A percentile compares a stretch with the other conserved stretches of the same genome.
Evolutionary conservation across 1,140 invertebrate genomes (phyloP).

Genomic region (Sitophilus oryzae): DNA sequence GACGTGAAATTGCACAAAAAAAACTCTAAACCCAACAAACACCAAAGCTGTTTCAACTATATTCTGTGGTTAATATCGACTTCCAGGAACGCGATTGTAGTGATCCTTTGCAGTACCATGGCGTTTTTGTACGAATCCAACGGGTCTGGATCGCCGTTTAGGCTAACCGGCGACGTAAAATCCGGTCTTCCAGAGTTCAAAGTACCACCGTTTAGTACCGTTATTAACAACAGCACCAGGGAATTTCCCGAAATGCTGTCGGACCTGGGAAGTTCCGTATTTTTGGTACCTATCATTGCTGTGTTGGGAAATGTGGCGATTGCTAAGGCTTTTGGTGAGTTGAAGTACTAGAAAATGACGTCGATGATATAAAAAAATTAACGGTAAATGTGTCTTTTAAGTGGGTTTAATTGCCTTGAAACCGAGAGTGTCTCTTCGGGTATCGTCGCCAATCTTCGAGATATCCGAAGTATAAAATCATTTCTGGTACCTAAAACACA

Average conservation of each 20-base stretch:
- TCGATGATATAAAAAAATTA: background rate
- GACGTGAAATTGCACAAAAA: constrained; percentile 40
- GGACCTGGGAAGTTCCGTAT: constrained; percentile 67
- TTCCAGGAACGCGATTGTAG: constrained; percentile 72
- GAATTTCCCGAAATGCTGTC: constrained; percentile 45
- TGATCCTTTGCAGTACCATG: constrained; percentile 57
- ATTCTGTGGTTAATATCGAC: constrained; percentile 71
- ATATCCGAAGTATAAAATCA: too few relatives aligned
- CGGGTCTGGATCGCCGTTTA: constrained; percentile 49
- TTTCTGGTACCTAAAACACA: too few relatives aligned
- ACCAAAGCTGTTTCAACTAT: constrained; percentile 45
- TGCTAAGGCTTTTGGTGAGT: constrained; percentile 74
- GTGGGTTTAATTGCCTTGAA: too few relatives aligned
- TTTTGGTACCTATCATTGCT: constrained; percentile 74
- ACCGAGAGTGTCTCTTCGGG: too few relatives aligned
- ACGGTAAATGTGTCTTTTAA: too few relatives aligned
- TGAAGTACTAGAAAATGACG: background rate
- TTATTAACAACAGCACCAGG: constrained; percentile 49
- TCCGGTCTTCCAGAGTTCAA: constrained; percentile 55
- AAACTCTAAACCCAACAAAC: constrained; percentile 38
- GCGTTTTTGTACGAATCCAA: constrained; percentile 49
- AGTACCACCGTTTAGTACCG: constrained; percentile 56
- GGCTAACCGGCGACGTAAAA: constrained; percentile 60
- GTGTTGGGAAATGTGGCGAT: constrained; percentile 81
- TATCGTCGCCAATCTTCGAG: too few relatives aligned